Evolutionary conservation across 2,797 vertebrate species (phyloP).

Genomic region (Synanceia verrucosa): DNA sequence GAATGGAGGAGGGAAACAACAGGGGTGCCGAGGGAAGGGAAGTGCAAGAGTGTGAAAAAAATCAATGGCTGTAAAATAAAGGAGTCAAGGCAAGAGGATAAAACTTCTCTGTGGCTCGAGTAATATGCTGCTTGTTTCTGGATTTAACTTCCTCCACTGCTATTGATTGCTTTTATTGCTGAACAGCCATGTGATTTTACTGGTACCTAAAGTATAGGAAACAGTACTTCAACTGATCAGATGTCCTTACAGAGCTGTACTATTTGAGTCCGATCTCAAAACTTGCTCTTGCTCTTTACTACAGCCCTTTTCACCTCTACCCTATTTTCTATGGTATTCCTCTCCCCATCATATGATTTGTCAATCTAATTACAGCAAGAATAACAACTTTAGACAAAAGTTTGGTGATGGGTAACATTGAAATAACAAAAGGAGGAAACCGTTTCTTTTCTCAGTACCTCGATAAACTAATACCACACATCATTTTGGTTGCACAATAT

Average conservation of each 20-base stretch:
- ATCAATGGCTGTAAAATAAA: constrained; percentile 51
- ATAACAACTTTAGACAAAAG: not conserved
- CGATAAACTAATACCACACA: too few relatives aligned
- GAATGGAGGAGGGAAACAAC: constrained; percentile 36
- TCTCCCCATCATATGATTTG: not conserved
- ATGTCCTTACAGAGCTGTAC: not conserved
- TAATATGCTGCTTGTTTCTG: not conserved
- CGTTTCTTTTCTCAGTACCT: not conserved
- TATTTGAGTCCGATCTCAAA: too few relatives aligned
- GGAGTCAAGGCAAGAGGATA: constrained; percentile 20
- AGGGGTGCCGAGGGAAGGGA: constrained; percentile 23
- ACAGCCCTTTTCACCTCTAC: not conserved
- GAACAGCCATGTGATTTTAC: not conserved
- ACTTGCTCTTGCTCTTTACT: too few relatives aligned
- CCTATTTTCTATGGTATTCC: not conserved
- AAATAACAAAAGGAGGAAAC: not conserved
- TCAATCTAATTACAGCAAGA: not conserved
- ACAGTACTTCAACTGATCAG: not conserved
- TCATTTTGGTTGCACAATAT: not conserved
- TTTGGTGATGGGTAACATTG: too few relatives aligned
- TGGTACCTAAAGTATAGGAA: not conserved
- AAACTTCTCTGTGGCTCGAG: constrained; percentile 12
- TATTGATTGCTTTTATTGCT: not conserved
- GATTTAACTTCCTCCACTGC: constrained; percentile 2
- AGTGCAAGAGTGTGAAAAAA: constrained; percentile 28